Evolutionary conservation across 2,113 vertebrate genomes (phyloP), one percentile per base, ranked within the genome.

Genomic region (Dolichotis patagonum): DNA sequence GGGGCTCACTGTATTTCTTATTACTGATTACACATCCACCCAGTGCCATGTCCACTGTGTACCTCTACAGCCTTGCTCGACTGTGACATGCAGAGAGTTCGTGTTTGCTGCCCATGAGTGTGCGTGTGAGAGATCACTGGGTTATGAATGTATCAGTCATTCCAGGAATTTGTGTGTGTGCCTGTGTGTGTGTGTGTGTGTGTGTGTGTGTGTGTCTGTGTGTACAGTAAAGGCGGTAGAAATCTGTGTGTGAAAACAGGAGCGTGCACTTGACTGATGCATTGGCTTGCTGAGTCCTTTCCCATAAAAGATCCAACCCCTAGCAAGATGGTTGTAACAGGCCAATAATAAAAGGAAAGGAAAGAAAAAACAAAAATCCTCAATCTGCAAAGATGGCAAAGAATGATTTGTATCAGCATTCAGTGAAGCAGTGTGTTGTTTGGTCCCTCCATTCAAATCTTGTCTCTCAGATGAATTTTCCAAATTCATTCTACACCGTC

Each of bases 21-120:
- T 98, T 98, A 98, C 96, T 97, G 97, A 98, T 97, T 97, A 96
- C 90, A 97, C 96, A 91, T 97, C 91, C 95, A 92, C 87, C 69
- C 95, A 92, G 82, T 91, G 75, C 73, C 97, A 95, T 97, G 52
- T 77, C 67, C 96, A 93, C 92, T 94, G 26, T 93, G 67, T 14
- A 35, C 97, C 96, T 97, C 88, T 95, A 92, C 95, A 87, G 71
- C 90, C 73, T 96, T 92, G 90, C 90, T 96, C 95, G 85, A 71
- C 94, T 94, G 88, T 84, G 19, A 88, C 94, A 88, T 54, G 65
- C 20, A 67, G 62, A 35, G 96, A 96, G 62, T 96, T 97, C 87
- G 65, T 92, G 49, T 94, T n/a, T 1, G 73, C 92, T 88, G 43
- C 20, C 5, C 43, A 20, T 67, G 82, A 85, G 26, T 65, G 83